Base-by-base conservation (phyloP, 2,888 invertebrate species). In the Oscheius onirici region DNA sequence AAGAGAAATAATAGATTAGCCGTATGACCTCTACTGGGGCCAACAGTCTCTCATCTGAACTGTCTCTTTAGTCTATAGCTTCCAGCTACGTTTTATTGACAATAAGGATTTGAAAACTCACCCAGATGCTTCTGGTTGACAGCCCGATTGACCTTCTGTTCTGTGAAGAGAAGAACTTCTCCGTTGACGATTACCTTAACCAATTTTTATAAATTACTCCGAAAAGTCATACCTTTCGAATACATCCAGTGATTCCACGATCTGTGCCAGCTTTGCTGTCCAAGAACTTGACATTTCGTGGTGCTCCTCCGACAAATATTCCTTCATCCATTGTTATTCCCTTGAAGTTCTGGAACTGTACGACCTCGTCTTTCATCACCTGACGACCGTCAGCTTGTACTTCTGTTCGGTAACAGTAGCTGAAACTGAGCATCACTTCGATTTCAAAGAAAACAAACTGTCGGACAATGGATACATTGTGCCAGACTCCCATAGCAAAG, bases 301-400 rank as follows among this genome's bases (percentile, higher is more conserved):
- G 82, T 15, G 74, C 80, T 24, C 78, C 80, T 6, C 82, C 82
- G n/a, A 82, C 49, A 73, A 77, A 82, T 1, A 82, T 76, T 0
- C 79, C 80, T 40, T 80, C 77, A 24, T 78, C 78, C 71, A 80
- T 78, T 11, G 79, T 73, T 55, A 82, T 82, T 20, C 82, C 82
- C 68, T 80, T 82, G 75, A 75, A 82, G 65, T 75, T 74, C 77
- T 81, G 65, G 24, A 80, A 72, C 20, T 63, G 49, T 1, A 28
- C 34, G 1, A 26, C 63, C 26, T 63, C 63, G n/a, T 63, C 63
- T n/a, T 63, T 63, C 63, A 63, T 63, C 28, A 46, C 24, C 20
- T 63, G 63, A 24, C 34, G 46, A n/a, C 46, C 46, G 54, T 79
- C 79, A 11, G 76, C 66, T 11, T 51, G 69, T 70, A 79, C 73